Percentiles rank a stretch among this genome's conserved stretches.
Conservation (phyloP, 1,140 invertebrate genomes). For the Drosophila teissieri region DNA sequence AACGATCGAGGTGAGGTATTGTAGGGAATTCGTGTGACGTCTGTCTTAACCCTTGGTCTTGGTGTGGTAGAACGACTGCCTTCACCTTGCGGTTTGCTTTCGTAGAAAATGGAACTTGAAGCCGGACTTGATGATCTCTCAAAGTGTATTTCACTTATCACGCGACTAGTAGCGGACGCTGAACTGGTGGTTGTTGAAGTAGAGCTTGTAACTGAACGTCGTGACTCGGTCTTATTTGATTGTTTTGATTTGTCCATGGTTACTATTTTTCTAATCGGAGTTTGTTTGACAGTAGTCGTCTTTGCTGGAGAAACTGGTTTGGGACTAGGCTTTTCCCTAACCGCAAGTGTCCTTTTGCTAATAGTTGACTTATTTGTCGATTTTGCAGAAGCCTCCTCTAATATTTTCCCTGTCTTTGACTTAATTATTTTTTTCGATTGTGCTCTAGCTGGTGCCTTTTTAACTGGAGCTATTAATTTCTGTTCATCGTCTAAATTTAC, state of each 20-base stretch:
- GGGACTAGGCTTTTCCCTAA: constrained; percentile 30
- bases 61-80: constrained; percentile 72
- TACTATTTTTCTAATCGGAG: constrained; percentile 12
- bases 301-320: constrained; percentile 14
- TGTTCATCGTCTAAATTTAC: constrained; percentile 62
- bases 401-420: constrained; percentile 5
- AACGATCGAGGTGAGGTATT: constrained; percentile 59
- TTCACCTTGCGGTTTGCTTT: constrained; percentile 69
- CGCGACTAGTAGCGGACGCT: constrained; percentile 62
- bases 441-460: constrained; percentile 15
- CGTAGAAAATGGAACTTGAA: constrained; percentile 77
- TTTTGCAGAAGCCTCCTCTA: not conserved
- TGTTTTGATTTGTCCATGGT: constrained; percentile 25
- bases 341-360: constrained; percentile 19
- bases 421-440: constrained; percentile 28
- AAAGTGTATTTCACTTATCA: constrained; percentile 72
- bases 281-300: constrained; percentile 10
- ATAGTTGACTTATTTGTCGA: not conserved
- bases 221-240: constrained; percentile 53
- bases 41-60: constrained; percentile 72
- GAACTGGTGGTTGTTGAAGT: constrained; percentile 64
- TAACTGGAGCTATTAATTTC: constrained; percentile 1
- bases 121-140: constrained; percentile 72
- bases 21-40: constrained; percentile 73
- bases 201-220: constrained; percentile 67